A percentile compares a stretch with the other conserved stretches of the same genome.
phyloP scores from a whole-genome alignment of 2,888 invertebrate genomes.

The Octonoba sinensis region DNA sequence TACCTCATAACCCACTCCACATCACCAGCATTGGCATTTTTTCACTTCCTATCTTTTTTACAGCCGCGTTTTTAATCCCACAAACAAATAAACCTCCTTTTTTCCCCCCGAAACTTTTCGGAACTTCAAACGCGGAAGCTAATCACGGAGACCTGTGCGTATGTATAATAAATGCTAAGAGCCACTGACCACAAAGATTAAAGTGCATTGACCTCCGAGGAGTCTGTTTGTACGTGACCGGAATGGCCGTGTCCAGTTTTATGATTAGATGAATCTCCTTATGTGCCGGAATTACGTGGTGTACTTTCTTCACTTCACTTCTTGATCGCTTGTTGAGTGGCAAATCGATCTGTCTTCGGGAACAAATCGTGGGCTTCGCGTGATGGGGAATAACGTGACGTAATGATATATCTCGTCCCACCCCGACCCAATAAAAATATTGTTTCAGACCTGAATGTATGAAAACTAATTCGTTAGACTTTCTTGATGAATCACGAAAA shows the following conservation, averaged over 20 bases:
- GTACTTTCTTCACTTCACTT: background rate
- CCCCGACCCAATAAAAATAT: too few species aligned
- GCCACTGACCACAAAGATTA: slow-evolving; percentile 56
- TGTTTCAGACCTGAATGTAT: too few species aligned
- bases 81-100: slow-evolving; percentile 10
- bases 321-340: background rate
- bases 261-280: slow-evolving; percentile 1
- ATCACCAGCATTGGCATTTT: slow-evolving; percentile 7
- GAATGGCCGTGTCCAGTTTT: slow-evolving; percentile 23
- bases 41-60: slow-evolving; percentile 1
- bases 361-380: background rate
- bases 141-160: slow-evolving; percentile 24
- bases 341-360: background rate
- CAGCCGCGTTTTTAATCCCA: background rate
- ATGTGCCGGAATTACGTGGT: background rate
- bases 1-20: slow-evolving; percentile 6
- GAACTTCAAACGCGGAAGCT: background rate
- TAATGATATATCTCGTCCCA: too few species aligned
- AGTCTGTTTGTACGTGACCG: slow-evolving; percentile 24
- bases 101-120: background rate
- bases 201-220: slow-evolving; percentile 53
- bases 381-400: background rate
- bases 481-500: too few species aligned
- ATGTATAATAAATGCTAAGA: slow-evolving; percentile 33
- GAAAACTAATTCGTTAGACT: too few species aligned